Percentiles rank a stretch among this genome's conserved stretches.
Conservation (phyloP, 1,140 invertebrate species). For the Ganaspis sp. region DNA sequence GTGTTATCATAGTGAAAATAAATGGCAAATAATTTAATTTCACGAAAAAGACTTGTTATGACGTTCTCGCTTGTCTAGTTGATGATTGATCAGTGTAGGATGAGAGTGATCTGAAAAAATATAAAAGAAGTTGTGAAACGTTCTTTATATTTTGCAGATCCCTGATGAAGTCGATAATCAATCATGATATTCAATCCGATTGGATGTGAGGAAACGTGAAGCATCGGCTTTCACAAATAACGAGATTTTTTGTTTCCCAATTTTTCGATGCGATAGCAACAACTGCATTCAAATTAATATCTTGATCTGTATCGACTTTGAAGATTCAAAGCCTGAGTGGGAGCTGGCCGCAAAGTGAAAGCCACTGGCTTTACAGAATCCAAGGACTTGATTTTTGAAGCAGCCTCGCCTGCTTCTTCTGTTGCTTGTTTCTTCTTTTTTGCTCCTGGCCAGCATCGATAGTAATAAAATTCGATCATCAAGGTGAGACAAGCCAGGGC, state of each 20-base stretch:
- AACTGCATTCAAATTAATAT: constrained; percentile 47
- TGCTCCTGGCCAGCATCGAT: constrained; percentile 83
- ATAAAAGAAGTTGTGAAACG: not conserved
- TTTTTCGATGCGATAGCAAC: not conserved
- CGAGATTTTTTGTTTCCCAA: constrained; percentile 3
- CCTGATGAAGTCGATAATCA: constrained; percentile 16
- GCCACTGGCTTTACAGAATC: constrained; percentile 55
- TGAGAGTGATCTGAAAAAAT: not conserved
- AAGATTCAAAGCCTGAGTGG: constrained; percentile 53
- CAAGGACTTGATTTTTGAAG: constrained; percentile 42
- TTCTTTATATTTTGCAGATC: not conserved
- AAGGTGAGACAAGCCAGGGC: constrained; percentile 93
- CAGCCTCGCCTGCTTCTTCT: not conserved
- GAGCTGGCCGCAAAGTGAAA: constrained; percentile 64
- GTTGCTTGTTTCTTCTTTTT: constrained; percentile 49
- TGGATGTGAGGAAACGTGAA: constrained; percentile 8
- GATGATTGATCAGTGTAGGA: not conserved
- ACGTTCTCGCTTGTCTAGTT: too few species aligned
- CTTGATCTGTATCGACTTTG: constrained; percentile 53
- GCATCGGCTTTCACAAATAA: constrained; percentile 19
- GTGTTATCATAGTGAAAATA: too few species aligned
- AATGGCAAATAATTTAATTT: too few species aligned
- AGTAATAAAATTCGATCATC: constrained; percentile 97
- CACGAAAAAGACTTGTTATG: too few species aligned
- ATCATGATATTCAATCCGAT: constrained; percentile 14